phyloP scores from a whole-genome alignment of 1,140 invertebrate species.

The Ctenoplectra terminalis region DNA sequence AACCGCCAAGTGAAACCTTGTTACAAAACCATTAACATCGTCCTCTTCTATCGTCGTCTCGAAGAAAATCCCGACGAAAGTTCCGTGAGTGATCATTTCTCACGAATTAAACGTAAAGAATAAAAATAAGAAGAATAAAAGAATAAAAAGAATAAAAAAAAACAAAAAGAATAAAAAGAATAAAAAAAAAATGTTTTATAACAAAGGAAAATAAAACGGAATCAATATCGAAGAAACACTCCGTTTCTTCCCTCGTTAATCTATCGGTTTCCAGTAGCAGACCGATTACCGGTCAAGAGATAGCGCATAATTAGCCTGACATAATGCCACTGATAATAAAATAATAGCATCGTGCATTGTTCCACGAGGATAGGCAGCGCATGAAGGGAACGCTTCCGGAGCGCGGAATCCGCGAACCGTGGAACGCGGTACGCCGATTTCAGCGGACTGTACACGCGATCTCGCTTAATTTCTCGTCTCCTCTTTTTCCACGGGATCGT shows the following conservation, averaged over 20 bases:
- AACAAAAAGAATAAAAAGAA: no score
- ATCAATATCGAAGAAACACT: background rate
- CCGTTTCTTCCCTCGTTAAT: background rate
- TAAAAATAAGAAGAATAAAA: no score
- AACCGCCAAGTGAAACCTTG: background rate
- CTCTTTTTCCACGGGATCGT: constrained; percentile 40
- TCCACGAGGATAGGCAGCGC: background rate
- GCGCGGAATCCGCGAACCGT: constrained; percentile 4
- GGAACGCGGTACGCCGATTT: constrained; percentile 17
- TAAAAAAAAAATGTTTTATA: no score
- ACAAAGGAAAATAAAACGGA: no score
- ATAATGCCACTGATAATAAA: constrained; percentile 31
- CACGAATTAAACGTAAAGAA: background rate
- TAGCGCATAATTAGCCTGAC: constrained; percentile 50
- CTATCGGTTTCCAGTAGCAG: background rate
- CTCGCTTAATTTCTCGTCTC: constrained; percentile 5
- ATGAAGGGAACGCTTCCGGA: background rate
- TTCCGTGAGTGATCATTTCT: background rate
- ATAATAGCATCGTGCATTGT: constrained; percentile 19
- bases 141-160: no score
- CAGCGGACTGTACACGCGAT: background rate
- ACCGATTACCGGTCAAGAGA: background rate
- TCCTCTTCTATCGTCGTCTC: background rate
- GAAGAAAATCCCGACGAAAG: background rate
- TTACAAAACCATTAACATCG: background rate